Conservation (phyloP, 1,140 invertebrate species). For the Monomorium pharaonis region DNA sequence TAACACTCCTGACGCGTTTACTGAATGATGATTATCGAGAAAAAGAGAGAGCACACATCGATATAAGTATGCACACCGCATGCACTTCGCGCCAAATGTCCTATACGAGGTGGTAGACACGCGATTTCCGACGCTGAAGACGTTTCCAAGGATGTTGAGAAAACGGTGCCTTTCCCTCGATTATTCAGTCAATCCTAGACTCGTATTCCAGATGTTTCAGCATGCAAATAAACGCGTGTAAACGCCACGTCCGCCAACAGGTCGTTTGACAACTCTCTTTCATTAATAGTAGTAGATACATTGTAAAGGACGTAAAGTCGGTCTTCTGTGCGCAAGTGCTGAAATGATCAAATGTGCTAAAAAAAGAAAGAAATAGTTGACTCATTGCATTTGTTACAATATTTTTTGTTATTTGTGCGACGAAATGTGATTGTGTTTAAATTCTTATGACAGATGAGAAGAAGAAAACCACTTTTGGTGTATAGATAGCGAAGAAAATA, state of each 20-base stretch:
- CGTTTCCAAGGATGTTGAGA: constrained; percentile 61
- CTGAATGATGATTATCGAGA: constrained; percentile 58
- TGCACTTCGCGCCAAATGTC: constrained; percentile 44
- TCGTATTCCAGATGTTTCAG: neutral
- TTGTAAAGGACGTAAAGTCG: too few relatives aligned
- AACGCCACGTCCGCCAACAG: neutral
- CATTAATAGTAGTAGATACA: too few relatives aligned
- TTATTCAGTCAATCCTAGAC: constrained; percentile 8
- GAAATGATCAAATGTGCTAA: too few relatives aligned
- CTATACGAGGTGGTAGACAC: constrained; percentile 47
- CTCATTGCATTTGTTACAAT: too few relatives aligned
- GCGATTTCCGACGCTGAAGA: constrained; percentile 63
- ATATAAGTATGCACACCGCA: constrained; percentile 65
- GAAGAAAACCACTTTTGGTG: too few relatives aligned
- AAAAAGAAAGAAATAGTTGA: too few relatives aligned
- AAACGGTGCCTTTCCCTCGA: constrained; percentile 10
- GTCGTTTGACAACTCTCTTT: neutral
- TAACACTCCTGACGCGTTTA: constrained; percentile 53
- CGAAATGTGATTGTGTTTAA: too few relatives aligned
- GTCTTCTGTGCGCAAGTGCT: too few relatives aligned
- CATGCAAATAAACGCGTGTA: constrained; percentile 1
- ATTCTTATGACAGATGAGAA: too few relatives aligned
- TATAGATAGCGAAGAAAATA: neutral
- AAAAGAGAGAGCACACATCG: neutral
- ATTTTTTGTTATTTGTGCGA: too few relatives aligned